These are phyloP conservation scores for Gouania willdenowi DNA, from an alignment of 2,797 vertebrate species.

Conservation along the genomic window DNA sequence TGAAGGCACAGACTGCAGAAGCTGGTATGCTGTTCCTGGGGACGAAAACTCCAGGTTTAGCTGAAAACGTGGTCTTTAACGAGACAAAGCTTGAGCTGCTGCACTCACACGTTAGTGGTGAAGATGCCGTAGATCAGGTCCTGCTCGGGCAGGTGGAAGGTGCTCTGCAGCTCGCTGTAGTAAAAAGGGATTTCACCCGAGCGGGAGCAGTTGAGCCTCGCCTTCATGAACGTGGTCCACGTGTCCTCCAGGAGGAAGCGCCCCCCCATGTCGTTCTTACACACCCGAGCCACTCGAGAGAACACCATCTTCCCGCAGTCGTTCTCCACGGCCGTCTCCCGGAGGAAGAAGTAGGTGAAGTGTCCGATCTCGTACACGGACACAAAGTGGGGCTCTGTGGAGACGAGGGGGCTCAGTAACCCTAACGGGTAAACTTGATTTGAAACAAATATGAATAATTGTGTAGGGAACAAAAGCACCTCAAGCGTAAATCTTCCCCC, in stretches of 20 bases:
- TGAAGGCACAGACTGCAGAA: constrained; percentile 93
- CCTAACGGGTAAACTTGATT: too few relatives aligned
- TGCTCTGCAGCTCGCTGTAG: constrained; percentile 93
- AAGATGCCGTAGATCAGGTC: constrained; percentile 95
- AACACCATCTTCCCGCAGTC: constrained; percentile 93
- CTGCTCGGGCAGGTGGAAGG: constrained; percentile 88
- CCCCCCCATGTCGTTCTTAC: constrained; percentile 93
- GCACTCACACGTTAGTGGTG: constrained; percentile 91
- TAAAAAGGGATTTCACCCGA: constrained; percentile 93
- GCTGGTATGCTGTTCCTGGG: constrained; percentile 93
- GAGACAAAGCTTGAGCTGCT: too few relatives aligned
- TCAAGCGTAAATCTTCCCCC: too few relatives aligned
- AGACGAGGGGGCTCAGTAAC: too few relatives aligned
- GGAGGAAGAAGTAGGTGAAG: constrained; percentile 93
- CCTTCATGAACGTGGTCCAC: constrained; percentile 98
- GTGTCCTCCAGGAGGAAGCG: constrained; percentile 93
- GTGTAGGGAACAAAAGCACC: too few relatives aligned
- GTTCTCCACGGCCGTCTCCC: constrained; percentile 91
- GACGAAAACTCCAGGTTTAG: background rate
- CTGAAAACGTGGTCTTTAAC: background rate
- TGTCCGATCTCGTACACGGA: constrained; percentile 91
- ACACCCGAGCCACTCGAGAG: constrained; percentile 90
- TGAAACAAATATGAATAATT: too few relatives aligned
- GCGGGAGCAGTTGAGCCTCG: constrained; percentile 91
- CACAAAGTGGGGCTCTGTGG: constrained; percentile 94